These are phyloP conservation scores for Popillia japonica DNA, from an alignment of 1,140 invertebrate species.

Conservation along the genomic window DNA sequence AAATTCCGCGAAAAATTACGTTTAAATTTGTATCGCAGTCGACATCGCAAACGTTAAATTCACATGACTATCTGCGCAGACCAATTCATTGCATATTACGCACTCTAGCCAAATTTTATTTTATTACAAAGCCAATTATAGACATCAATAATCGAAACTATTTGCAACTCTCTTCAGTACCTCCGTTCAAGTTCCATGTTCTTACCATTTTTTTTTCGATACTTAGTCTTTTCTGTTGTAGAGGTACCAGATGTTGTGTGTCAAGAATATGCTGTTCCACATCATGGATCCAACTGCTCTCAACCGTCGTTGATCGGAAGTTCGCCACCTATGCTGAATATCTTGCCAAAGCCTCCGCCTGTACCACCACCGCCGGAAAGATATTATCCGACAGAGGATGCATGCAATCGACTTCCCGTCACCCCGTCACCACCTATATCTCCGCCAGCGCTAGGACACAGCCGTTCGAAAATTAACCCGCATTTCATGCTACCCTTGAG, in stretches of 20 bases:
- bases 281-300: constrained; percentile 42
- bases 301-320: constrained; percentile 52
- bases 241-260: constrained; percentile 68
- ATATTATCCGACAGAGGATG: constrained; percentile 73
- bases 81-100: background rate
- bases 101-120: background rate
- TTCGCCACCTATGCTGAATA: constrained; percentile 64
- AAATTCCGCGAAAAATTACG: too few relatives aligned
- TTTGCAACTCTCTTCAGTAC: background rate
- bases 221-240: constrained; percentile 50
- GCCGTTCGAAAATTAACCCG: constrained; percentile 48
- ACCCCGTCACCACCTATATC: constrained; percentile 49
- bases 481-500: constrained; percentile 55
- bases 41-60: too few relatives aligned
- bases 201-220: background rate
- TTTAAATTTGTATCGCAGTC: too few relatives aligned
- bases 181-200: background rate
- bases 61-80: background rate
- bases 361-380: constrained; percentile 77
- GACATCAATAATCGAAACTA: background rate
- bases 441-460: constrained; percentile 42
- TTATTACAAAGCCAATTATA: background rate
- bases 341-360: constrained; percentile 71
- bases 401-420: constrained; percentile 45
- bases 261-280: constrained; percentile 63